These are phyloP conservation scores for Rhagonycha fulva DNA, from an alignment of 2,888 invertebrate genomes.

Conservation along the genomic window DNA sequence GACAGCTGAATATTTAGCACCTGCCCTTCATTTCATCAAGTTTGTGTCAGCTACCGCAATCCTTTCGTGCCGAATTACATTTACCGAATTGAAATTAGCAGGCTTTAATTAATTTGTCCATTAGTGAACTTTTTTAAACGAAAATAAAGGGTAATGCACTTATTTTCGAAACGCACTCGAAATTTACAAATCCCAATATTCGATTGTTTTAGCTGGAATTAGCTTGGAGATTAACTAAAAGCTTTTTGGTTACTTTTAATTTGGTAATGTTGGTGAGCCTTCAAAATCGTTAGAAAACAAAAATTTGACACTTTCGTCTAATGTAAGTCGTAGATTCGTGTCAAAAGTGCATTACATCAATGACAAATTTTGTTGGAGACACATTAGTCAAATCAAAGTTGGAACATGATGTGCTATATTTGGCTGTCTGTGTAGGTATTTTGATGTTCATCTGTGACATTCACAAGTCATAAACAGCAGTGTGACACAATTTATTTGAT, in stretches of 20 bases:
- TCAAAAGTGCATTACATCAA: slow-evolving; percentile 42
- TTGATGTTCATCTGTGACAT: slow-evolving; percentile 29
- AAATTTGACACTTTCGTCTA: neutral
- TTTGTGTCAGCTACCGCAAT: slow-evolving; percentile 35
- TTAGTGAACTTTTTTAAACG: neutral
- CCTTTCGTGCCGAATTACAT: slow-evolving; percentile 28
- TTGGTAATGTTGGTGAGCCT: neutral
- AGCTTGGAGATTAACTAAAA: neutral
- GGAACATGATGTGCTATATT: slow-evolving; percentile 34
- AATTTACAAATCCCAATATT: neutral
- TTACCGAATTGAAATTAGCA: slow-evolving; percentile 20
- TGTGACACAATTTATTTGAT: slow-evolving; percentile 35
- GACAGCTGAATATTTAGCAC: slow-evolving; percentile 39
- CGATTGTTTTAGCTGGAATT: neutral
- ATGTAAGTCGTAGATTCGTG: slow-evolving; percentile 33
- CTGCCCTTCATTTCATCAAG: slow-evolving; percentile 44
- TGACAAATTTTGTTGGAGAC: slow-evolving; percentile 38
- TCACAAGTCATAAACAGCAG: slow-evolving; percentile 32
- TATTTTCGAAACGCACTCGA: neutral
- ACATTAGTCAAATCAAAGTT: slow-evolving; percentile 40
- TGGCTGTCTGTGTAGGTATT: slow-evolving; percentile 30
- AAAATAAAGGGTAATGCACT: neutral
- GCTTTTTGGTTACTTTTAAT: neutral
- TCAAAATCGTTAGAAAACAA: neutral
- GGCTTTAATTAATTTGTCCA: neutral